phyloP scores from a whole-genome alignment of 2,888 invertebrate species.

The Boloria euphrosyne region DNA sequence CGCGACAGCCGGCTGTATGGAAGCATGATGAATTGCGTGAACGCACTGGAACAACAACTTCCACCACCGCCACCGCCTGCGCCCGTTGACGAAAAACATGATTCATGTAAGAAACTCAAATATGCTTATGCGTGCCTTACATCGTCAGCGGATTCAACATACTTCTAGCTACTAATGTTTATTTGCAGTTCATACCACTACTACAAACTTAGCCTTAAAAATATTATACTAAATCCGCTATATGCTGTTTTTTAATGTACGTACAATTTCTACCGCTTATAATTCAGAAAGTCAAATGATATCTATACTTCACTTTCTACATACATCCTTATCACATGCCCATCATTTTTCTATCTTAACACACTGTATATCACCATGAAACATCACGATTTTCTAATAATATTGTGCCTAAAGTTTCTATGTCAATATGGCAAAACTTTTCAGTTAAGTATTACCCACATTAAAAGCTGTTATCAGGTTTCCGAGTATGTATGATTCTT shows the following conservation, averaged over 20 bases:
- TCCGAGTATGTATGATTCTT: too few relatives aligned
- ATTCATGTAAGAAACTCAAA: constrained; percentile 66
- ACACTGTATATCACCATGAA: constrained; percentile 21
- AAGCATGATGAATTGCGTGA: constrained; percentile 98
- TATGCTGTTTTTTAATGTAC: constrained; percentile 8
- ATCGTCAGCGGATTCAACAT: constrained; percentile 6
- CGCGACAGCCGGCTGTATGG: constrained; percentile 95
- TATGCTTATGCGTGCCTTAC: constrained; percentile 40
- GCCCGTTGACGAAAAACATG: constrained; percentile 76
- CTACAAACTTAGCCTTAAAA: not conserved
- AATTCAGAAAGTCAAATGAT: constrained; percentile 12
- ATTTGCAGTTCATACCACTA: too few relatives aligned
- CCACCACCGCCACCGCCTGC: constrained; percentile 84
- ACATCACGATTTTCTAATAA: not conserved
- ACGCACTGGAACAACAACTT: constrained; percentile 94
- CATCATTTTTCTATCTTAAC: constrained; percentile 21
- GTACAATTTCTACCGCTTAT: constrained; percentile 22
- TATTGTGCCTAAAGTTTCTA: not conserved
- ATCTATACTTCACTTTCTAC: constrained; percentile 13
- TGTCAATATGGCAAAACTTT: not conserved
- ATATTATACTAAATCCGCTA: constrained; percentile 32
- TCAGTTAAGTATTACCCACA: not conserved
- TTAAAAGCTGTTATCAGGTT: not conserved
- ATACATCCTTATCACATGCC: constrained; percentile 17
- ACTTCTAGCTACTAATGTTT: not conserved